Evolutionary conservation across 37 sponge, comb jelly and placozoan genomes (phyloP).

Genomic region (Crambe crambe): DNA sequence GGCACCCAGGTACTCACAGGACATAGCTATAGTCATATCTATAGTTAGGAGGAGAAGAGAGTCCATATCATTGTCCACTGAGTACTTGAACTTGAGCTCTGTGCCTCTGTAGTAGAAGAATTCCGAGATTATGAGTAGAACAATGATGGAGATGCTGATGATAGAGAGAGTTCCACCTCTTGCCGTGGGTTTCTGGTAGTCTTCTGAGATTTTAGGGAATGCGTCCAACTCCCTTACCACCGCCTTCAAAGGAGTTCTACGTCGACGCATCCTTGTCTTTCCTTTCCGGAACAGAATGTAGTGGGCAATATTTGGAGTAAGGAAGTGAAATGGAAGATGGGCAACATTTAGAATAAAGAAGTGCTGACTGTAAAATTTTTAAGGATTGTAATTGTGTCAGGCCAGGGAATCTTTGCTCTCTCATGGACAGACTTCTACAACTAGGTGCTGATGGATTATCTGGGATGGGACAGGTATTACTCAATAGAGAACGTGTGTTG

Average conservation of each 20-base stretch:
- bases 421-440: constrained; percentile 69
- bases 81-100: constrained; percentile 74
- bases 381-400: neutral
- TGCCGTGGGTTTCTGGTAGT: constrained; percentile 70
- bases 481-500: neutral
- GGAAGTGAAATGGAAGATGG: neutral
- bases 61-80: constrained; percentile 78
- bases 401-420: neutral
- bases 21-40: constrained; percentile 92
- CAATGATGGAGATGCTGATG: constrained; percentile 68
- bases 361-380: too few relatives aligned
- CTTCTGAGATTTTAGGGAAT: constrained; percentile 87
- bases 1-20: constrained; percentile 76
- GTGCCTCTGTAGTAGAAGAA: constrained; percentile 74
- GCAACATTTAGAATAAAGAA: neutral
- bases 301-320: constrained; percentile 16
- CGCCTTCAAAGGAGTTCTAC: constrained; percentile 31
- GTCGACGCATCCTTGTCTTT: constrained; percentile 14
- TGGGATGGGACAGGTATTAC: constrained; percentile 80
- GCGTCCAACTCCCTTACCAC: constrained; percentile 87
- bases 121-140: constrained; percentile 78
- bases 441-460: constrained; percentile 74
- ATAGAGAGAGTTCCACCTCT: constrained; percentile 86
- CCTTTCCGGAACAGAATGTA: neutral
- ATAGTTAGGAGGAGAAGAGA: constrained; percentile 58